Base-by-base conservation (phyloP, 1,140 invertebrate species). In the Steinernema khuongi region DNA sequence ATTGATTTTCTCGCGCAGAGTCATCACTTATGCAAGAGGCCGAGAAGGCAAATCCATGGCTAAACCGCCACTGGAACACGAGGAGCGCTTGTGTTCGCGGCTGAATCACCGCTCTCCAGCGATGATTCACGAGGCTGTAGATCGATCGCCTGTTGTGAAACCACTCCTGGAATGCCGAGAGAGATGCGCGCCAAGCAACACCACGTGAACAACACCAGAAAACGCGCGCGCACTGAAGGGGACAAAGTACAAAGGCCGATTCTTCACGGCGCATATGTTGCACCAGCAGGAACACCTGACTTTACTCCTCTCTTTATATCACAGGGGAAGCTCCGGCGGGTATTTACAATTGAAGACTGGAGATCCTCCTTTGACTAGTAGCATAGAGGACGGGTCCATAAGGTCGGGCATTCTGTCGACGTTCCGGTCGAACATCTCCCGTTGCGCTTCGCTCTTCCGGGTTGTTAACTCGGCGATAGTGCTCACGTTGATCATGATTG, bases 171-270 rank as follows among this genome's bases (percentile, higher is more conserved):
- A 60, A 60, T n/a, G 11, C 50, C 14, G 50, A 60, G 14, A 26
- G 19, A 60, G 50, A 26, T 7, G 36, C 36, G 36, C 7, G 36
- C 36, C 11, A 60, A 60, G n/a, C n/a, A n/a, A n/a, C n/a, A n/a
- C n/a, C n/a, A n/a, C n/a, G n/a, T n/a, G n/a, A n/a, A n/a, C 14
- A 60, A 60, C 50, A 22, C 50, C 14, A 60, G 50, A 60, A 60
- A 60, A 7, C n/a, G n/a, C n/a, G 36, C 36, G n/a, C 36, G 7
- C 36, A 41, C 7, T 11, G 7, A n/a, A 7, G 36, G 36, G 50
- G 50, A 60, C 50, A 60, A 60, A 60, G 50, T 60, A 60, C 50
- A 60, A n/a, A 41, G 50, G 50, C 11, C 50, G 50, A 60, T 60
- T 60, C 50, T 41, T 41, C 7, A 41, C 36, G 50, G 26, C 22